Conservation (phyloP, 2,888 invertebrate species). For the Temnothorax unifasciatus region DNA sequence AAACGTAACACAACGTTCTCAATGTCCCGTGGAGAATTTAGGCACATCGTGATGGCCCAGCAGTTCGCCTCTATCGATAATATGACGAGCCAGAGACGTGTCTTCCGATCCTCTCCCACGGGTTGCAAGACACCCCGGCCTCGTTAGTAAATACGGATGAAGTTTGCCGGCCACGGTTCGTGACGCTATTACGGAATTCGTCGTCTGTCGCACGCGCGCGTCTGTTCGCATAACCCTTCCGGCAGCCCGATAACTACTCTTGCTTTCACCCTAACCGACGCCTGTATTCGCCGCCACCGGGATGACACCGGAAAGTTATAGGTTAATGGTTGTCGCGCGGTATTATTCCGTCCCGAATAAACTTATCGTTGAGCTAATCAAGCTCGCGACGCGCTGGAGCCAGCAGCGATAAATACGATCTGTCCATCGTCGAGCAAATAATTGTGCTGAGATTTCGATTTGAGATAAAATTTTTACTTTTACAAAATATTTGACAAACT, state of each 20-base stretch:
- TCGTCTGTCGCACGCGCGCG: conserved; percentile 59
- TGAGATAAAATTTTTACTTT: not conserved
- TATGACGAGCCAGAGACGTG: conserved; percentile 65
- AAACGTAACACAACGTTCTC: conserved; percentile 1
- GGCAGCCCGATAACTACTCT: conserved; percentile 49
- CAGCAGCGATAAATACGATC: conserved; percentile 20
- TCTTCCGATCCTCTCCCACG: conserved; percentile 65
- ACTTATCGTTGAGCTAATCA: conserved; percentile 23
- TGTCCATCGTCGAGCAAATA: not conserved
- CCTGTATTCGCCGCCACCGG: conserved; percentile 21
- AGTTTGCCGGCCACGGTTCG: conserved; percentile 69
- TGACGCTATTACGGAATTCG: conserved; percentile 72
- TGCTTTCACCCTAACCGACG: conserved; percentile 38
- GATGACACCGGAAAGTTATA: conserved; percentile 59
- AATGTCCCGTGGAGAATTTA: not conserved
- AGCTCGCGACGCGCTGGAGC: not conserved
- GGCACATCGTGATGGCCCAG: not conserved
- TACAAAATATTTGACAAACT: not conserved
- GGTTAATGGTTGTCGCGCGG: conserved; percentile 66
- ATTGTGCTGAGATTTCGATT: not conserved
- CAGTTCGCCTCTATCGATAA: conserved; percentile 52
- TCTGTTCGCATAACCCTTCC: conserved; percentile 55
- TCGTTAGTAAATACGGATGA: conserved; percentile 70
- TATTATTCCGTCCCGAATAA: conserved; percentile 57
- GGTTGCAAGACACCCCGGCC: conserved; percentile 64